These are phyloP conservation scores for Agelas oroides DNA, from an alignment of 37 sponge, comb jelly and placozoan species.

Conservation along the genomic window DNA sequence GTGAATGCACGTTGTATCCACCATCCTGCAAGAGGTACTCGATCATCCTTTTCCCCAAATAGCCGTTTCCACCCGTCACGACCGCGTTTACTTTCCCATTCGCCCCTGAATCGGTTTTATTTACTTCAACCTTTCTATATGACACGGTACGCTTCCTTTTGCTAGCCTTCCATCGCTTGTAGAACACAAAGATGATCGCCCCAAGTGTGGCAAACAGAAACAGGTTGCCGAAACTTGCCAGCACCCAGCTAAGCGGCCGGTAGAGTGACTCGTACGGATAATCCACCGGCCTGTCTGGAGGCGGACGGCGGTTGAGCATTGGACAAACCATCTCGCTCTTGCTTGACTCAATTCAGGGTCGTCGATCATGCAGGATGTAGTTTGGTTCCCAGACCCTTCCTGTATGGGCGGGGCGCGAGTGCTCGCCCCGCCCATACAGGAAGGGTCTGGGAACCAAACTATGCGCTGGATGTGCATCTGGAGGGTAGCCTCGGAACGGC, in stretches of 20 bases:
- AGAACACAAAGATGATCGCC: not conserved
- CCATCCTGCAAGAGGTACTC: constrained; percentile 48
- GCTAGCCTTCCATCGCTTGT: constrained; percentile 14
- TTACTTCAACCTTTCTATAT: constrained; percentile 28
- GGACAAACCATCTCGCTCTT: constrained; percentile 75
- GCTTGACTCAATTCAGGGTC: no score
- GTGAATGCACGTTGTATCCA: constrained; percentile 52
- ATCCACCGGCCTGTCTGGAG: constrained; percentile 5
- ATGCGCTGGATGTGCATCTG: no score
- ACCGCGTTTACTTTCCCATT: constrained; percentile 29
- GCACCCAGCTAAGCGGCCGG: constrained; percentile 82
- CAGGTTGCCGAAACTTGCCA: constrained; percentile 66
- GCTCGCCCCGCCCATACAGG: no score
- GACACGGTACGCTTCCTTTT: not conserved
- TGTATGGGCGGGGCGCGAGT: no score
- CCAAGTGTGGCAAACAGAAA: constrained; percentile 43
- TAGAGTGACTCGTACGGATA: constrained; percentile 71
- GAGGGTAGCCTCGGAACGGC: no score
- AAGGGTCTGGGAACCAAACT: no score
- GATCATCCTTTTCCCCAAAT: constrained; percentile 36
- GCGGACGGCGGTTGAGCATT: constrained; percentile 31
- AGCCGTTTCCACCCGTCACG: constrained; percentile 62
- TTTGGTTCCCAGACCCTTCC: no score
- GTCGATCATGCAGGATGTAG: no score
- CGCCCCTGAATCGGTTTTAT: not conserved